Percentiles rank a stretch among this genome's conserved stretches.
phyloP scores from a whole-genome alignment of 2,797 vertebrate genomes.

The Calcarius lapponicus region DNA sequence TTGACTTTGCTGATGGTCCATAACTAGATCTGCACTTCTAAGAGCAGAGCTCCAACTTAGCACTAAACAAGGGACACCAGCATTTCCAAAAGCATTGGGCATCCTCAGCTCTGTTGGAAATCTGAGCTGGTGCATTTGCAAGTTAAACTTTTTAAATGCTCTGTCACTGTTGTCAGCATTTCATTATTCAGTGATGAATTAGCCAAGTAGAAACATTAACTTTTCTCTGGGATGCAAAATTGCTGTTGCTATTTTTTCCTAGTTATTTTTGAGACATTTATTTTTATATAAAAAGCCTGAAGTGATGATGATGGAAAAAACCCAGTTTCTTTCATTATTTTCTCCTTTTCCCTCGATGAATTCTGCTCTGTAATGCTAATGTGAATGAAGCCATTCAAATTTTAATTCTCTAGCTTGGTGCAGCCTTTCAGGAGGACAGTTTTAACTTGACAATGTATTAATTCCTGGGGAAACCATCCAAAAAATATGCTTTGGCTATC shows the following conservation, averaged over 20 bases:
- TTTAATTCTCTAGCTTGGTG: not conserved
- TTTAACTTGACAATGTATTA: not conserved
- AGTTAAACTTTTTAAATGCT: not conserved
- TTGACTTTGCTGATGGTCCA: not conserved
- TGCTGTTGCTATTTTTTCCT: slow-evolving; percentile 24
- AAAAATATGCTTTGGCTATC: not conserved
- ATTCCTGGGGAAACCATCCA: not conserved
- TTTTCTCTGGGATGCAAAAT: slow-evolving; percentile 25
- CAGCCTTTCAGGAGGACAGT: not conserved
- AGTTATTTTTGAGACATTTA: slow-evolving; percentile 17
- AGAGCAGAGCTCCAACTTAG: not conserved
- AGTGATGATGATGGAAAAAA: not conserved
- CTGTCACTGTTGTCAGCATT: not conserved
- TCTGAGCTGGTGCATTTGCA: not conserved
- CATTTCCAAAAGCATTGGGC: not conserved
- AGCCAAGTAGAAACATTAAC: not conserved
- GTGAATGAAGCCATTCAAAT: not conserved
- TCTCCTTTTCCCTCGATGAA: not conserved
- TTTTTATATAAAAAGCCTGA: not conserved
- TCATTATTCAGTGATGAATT: slow-evolving; percentile 14
- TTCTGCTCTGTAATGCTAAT: not conserved
- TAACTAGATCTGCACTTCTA: not conserved
- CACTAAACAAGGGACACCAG: not conserved
- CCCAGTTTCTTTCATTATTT: not conserved
- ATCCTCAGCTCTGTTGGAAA: not conserved